Evolutionary conservation across 2,113 vertebrate species (phyloP).

Genomic region (Thalassoma bifasciatum): DNA sequence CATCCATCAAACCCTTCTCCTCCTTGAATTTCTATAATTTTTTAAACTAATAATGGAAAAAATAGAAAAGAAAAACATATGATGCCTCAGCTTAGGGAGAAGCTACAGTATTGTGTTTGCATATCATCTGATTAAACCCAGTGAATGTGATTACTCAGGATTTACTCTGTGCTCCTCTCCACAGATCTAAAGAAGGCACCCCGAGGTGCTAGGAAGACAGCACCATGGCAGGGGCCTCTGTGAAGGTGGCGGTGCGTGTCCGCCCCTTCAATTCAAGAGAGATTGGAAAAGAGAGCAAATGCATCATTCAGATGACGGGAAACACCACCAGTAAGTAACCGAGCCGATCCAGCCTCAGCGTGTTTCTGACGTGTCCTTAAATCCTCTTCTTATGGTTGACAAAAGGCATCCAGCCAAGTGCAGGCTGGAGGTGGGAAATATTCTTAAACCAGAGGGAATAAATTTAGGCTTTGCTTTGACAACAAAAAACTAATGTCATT

Average conservation of each 20-base stretch:
- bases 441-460: too few species aligned
- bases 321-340: conserved; percentile 97
- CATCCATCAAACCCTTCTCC: too few species aligned
- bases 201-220: conserved; percentile 61
- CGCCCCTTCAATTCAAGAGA: conserved; percentile 98
- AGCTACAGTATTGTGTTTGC: too few species aligned
- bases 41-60: too few species aligned
- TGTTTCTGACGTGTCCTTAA: background rate
- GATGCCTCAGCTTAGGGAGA: too few species aligned
- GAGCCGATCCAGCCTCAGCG: background rate
- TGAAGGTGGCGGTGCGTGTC: conserved; percentile 98
- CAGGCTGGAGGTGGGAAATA: background rate
- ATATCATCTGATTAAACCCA: background rate
- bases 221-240: conserved; percentile 94
- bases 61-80: too few species aligned
- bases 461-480: too few species aligned
- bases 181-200: conserved; percentile 46
- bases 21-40: too few species aligned
- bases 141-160: background rate
- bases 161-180: conserved; percentile 18
- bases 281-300: conserved; percentile 94
- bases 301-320: conserved; percentile 98
- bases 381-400: background rate
- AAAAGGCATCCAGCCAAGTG: background rate
- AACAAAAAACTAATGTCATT: too few species aligned